Evolutionary conservation across 2,797 vertebrate species (phyloP), one percentile per base, ranked within the genome.

Genomic region (Danio jaintianensis): DNA sequence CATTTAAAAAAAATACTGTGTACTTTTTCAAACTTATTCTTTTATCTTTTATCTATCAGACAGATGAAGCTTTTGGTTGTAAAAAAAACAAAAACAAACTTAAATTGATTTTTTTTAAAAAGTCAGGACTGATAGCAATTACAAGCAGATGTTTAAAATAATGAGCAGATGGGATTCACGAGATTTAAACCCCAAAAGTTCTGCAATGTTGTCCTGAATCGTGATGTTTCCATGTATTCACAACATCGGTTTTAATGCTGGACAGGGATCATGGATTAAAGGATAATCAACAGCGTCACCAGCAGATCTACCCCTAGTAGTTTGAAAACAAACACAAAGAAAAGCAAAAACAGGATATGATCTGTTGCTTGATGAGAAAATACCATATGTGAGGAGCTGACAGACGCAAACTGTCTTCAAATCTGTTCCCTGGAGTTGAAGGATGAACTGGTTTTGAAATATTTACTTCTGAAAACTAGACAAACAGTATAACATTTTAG

Each of bases 81-180:
- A n/a, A 36, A 73, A 48, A 2, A 64, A 7, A 50, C 10, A 29
- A 29, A 1, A 29, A n/a, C n/a, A n/a, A 29, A 29, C 62, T 29
- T 29, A 29, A 62, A 22, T 63, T 59, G 66, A 29, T 73, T n/a
- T n/a, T n/a, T n/a, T n/a, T n/a, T n/a, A n/a, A 29, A 36, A 74
- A 58, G 48, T 77, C 45, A 63, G 48, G 10, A 52, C 45, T 68
- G 38, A 45, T 69, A 62, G 36, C 86, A 85, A 78, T 88, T 85
- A 61, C 75, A 75, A 77, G n/a, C 75, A 83, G 64, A 58, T 83
- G 79, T 50, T 64, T 55, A 67, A 75, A 64, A 80, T 85, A 53
- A 75, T 82, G 58, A 81, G 63, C 63, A 80, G 70, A 83, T 78
- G 47, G 52, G 80, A 88, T 85, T 88, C 79, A 84, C 84, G 73